These are phyloP conservation scores for Ferrisia virgata DNA, from an alignment of 2,888 invertebrate species.

Conservation along the genomic window DNA sequence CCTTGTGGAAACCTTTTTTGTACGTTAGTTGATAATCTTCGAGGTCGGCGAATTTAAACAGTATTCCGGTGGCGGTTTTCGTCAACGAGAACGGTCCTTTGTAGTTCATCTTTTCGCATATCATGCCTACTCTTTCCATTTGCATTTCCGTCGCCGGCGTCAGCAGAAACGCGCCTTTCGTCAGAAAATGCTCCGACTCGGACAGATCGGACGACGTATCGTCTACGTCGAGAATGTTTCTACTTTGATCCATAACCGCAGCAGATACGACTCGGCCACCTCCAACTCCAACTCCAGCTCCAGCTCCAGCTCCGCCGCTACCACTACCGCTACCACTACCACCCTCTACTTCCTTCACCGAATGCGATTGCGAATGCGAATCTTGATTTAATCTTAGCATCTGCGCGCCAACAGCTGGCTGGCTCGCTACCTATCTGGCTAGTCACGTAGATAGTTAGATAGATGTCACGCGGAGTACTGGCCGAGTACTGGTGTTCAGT, in stretches of 20 bases:
- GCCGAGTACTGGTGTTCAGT: too few relatives aligned
- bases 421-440: too few relatives aligned
- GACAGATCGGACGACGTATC: constrained; percentile 78
- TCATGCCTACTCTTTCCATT: constrained; percentile 79
- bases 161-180: constrained; percentile 70
- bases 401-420: too few relatives aligned
- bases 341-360: too few relatives aligned
- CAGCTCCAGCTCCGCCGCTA: too few relatives aligned
- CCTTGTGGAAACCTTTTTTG: constrained; percentile 82
- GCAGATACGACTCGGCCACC: too few relatives aligned
- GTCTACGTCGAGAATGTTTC: constrained; percentile 58
- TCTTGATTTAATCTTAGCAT: too few relatives aligned
- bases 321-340: neutral
- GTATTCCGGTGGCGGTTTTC: constrained; percentile 82
- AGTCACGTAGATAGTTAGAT: too few relatives aligned
- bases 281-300: too few relatives aligned
- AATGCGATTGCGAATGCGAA: too few relatives aligned
- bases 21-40: constrained; percentile 83
- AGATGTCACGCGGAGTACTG: too few relatives aligned
- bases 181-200: constrained; percentile 70
- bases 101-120: constrained; percentile 86
- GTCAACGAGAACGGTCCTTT: constrained; percentile 81
- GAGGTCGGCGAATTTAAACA: constrained; percentile 82
- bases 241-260: neutral
- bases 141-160: constrained; percentile 82